phyloP scores from a whole-genome alignment of 2,888 invertebrate species.

The Electrophaes corylata region DNA sequence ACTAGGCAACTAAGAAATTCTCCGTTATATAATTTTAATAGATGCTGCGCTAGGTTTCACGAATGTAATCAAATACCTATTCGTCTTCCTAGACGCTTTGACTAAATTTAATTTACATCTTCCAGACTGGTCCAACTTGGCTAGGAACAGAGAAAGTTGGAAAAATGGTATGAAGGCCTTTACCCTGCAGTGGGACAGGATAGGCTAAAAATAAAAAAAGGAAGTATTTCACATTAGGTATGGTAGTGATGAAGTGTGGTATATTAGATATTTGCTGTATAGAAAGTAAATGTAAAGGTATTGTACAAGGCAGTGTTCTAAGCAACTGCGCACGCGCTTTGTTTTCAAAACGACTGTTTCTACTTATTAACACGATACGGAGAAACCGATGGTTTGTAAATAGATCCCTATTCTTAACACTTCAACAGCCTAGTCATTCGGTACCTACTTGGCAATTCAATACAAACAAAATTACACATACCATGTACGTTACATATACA shows the following conservation, averaged over 20 bases:
- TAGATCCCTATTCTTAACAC: constrained; percentile 48
- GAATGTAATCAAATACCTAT: constrained; percentile 4
- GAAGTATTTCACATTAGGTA: too few relatives aligned
- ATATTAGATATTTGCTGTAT: neutral
- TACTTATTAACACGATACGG: constrained; percentile 58
- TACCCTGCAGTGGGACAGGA: too few relatives aligned
- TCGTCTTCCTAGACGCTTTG: neutral
- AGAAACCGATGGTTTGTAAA: constrained; percentile 62
- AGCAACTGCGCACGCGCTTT: constrained; percentile 56
- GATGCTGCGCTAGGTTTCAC: constrained; percentile 13
- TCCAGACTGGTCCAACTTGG: too few relatives aligned
- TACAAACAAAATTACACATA: constrained; percentile 17
- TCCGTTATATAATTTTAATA: constrained; percentile 29
- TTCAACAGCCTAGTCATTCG: constrained; percentile 36
- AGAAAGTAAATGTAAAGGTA: neutral
- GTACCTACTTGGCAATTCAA: constrained; percentile 33
- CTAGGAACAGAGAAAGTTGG: too few relatives aligned
- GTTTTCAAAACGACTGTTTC: constrained; percentile 70
- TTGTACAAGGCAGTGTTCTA: constrained; percentile 54
- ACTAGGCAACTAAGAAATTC: constrained; percentile 26
- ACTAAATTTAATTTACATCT: too few relatives aligned
- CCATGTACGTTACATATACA: neutral
- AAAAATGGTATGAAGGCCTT: too few relatives aligned
- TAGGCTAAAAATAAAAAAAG: too few relatives aligned
- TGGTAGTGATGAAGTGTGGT: constrained; percentile 14